Conservation (phyloP, 2,888 invertebrate species). For the Diogma glabrata region DNA sequence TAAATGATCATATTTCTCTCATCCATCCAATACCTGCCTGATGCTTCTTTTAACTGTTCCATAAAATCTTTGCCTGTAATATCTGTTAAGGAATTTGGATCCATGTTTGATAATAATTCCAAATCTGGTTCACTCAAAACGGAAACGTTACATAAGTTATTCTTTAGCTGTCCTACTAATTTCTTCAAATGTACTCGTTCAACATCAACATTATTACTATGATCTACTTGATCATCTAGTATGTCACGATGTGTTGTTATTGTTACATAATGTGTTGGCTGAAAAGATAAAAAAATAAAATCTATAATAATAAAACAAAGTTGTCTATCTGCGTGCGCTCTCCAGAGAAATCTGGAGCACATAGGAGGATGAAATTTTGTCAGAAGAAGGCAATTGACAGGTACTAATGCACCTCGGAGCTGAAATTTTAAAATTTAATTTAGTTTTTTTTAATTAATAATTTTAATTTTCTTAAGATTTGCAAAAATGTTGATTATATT, state of each 20-base stretch:
- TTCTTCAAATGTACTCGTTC: constrained; percentile 50
- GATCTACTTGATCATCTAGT: constrained; percentile 19
- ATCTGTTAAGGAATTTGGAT: constrained; percentile 75
- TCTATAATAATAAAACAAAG: neutral
- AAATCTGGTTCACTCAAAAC: constrained; percentile 72
- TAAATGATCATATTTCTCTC: no score
- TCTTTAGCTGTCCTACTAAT: constrained; percentile 64
- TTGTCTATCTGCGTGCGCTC: neutral
- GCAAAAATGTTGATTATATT: no score
- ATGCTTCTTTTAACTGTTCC: constrained; percentile 72
- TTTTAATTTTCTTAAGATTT: no score
- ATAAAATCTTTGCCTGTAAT: constrained; percentile 67
- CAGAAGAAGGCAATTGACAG: no score
- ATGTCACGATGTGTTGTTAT: constrained; percentile 42
- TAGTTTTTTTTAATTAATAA: no score
- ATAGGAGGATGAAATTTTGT: no score
- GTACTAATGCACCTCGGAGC: no score
- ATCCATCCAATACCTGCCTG: constrained; percentile 48
- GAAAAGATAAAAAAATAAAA: constrained; percentile 18
- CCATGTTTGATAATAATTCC: constrained; percentile 79
- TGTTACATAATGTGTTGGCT: constrained; percentile 37
- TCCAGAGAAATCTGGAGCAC: no score
- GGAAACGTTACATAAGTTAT: constrained; percentile 74
- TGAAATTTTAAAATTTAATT: no score
- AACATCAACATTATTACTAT: constrained; percentile 41